Conservation (phyloP, 2,888 invertebrate genomes). For the Ophonus ardosiacus region DNA sequence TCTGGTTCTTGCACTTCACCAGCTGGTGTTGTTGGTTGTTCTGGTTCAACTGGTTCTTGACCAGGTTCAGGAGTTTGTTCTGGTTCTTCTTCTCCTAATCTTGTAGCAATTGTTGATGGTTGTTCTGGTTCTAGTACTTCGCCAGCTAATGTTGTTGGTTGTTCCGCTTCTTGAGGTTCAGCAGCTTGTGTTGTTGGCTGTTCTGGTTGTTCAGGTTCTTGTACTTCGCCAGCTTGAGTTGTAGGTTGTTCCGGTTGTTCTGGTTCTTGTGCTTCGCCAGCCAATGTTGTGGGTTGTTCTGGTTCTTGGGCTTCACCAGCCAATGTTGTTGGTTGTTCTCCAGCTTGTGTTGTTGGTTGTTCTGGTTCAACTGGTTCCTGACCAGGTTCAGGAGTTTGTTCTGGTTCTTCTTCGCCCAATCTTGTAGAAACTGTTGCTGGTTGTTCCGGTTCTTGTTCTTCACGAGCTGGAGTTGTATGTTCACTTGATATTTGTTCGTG, state of each 20-base stretch:
- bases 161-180: not conserved
- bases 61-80: conserved; percentile 19
- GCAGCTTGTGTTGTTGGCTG: not conserved
- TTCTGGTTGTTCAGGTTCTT: conserved; percentile 64
- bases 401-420: conserved; percentile 23
- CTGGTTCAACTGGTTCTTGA: conserved; percentile 55
- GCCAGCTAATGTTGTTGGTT: conserved; percentile 38
- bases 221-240: conserved; percentile 48
- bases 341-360: conserved; percentile 54
- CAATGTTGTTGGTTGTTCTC: conserved; percentile 47
- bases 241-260: conserved; percentile 55
- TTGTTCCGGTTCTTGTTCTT: conserved; percentile 37
- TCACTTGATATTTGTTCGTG: conserved; percentile 5
- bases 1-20: conserved; percentile 54
- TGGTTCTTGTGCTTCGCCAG: conserved; percentile 57
- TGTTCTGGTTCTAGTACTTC: conserved; percentile 29
- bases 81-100: not conserved
- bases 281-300: conserved; percentile 57
- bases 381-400: not conserved
- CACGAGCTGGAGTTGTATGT: conserved; percentile 49
- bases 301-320: conserved; percentile 48
- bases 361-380: conserved; percentile 55
- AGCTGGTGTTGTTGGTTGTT: conserved; percentile 50
- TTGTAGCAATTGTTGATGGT: not conserved
- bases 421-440: conserved; percentile 32